Conservation (phyloP, 2,888 invertebrate species). For the Cyclophora punctaria region DNA sequence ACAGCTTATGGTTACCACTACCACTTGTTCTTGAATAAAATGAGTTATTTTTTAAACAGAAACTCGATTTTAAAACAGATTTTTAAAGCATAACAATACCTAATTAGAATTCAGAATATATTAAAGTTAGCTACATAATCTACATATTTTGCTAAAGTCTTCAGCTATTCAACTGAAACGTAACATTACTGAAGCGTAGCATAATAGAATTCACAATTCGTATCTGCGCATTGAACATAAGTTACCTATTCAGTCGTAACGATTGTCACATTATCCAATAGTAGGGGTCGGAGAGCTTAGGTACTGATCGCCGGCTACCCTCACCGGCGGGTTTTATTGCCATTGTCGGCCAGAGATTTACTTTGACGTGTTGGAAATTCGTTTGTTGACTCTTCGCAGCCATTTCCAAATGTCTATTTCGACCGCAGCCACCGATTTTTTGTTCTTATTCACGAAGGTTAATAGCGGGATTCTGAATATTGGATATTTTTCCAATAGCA, state of each 20-base stretch:
- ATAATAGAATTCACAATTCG: background rate
- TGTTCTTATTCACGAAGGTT: constrained; percentile 31
- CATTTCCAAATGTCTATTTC: constrained; percentile 42
- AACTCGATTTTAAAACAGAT: too few relatives aligned
- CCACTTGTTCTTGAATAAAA: constrained; percentile 11
- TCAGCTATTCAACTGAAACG: too few relatives aligned
- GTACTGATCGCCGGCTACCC: constrained; percentile 50
- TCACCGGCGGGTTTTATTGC: constrained; percentile 64
- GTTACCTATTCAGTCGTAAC: background rate
- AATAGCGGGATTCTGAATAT: constrained; percentile 22
- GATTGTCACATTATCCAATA: constrained; percentile 19
- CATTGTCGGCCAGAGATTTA: constrained; percentile 70
- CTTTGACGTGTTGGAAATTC: constrained; percentile 68
- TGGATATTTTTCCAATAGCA: constrained; percentile 6
- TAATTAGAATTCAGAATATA: too few relatives aligned
- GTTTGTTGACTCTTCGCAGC: constrained; percentile 59
- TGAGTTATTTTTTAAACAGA: too few relatives aligned
- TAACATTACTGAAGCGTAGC: background rate
- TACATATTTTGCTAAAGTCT: too few relatives aligned
- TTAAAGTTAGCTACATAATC: too few relatives aligned
- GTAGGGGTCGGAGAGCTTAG: constrained; percentile 42
- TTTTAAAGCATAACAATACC: too few relatives aligned
- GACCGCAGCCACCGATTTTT: constrained; percentile 25
- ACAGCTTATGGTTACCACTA: constrained; percentile 38
- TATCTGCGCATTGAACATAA: too few relatives aligned